Evolutionary conservation across 2,888 invertebrate genomes (phyloP).

Genomic region (Eumerus sabulonum): DNA sequence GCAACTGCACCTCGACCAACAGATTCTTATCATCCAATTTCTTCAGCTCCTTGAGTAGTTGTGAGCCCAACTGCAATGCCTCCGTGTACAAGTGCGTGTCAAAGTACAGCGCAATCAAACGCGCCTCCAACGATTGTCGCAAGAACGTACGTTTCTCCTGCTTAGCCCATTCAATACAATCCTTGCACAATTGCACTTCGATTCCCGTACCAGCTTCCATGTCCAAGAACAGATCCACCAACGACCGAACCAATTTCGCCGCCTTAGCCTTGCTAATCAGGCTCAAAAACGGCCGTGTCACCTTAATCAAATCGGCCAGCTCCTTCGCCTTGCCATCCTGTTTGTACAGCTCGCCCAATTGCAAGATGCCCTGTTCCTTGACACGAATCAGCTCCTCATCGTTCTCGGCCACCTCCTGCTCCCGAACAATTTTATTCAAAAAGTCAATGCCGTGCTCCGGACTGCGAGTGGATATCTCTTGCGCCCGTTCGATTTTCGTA

Average conservation of each 20-base stretch:
- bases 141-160: slow-evolving; percentile 98
- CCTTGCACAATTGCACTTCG: slow-evolving; percentile 94
- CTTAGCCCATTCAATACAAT: slow-evolving; percentile 99
- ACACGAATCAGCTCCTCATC: slow-evolving; percentile 94
- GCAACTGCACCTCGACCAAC: slow-evolving; percentile 97
- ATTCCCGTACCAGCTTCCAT: slow-evolving; percentile 97
- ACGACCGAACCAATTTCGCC: slow-evolving; percentile 96
- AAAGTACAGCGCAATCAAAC: slow-evolving; percentile 96
- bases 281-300: slow-evolving; percentile 95
- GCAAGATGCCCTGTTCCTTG: slow-evolving; percentile 96
- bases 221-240: slow-evolving; percentile 98
- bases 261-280: slow-evolving; percentile 99
- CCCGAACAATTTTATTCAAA: slow-evolving; percentile 88
- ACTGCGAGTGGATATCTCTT: slow-evolving; percentile 86
- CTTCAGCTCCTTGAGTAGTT: slow-evolving; percentile 95
- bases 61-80: slow-evolving; percentile 90
- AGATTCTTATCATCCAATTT: slow-evolving; percentile 99
- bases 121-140: slow-evolving; percentile 96
- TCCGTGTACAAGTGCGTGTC: slow-evolving; percentile 94
- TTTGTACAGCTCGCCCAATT: slow-evolving; percentile 94
- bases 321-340: slow-evolving; percentile 96
- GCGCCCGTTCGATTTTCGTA: slow-evolving; percentile 92
- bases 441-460: slow-evolving; percentile 87
- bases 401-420: slow-evolving; percentile 87
- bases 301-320: slow-evolving; percentile 94